Base-by-base conservation (phyloP, 2,113 vertebrate species). In the Dissostichus mawsoni region DNA sequence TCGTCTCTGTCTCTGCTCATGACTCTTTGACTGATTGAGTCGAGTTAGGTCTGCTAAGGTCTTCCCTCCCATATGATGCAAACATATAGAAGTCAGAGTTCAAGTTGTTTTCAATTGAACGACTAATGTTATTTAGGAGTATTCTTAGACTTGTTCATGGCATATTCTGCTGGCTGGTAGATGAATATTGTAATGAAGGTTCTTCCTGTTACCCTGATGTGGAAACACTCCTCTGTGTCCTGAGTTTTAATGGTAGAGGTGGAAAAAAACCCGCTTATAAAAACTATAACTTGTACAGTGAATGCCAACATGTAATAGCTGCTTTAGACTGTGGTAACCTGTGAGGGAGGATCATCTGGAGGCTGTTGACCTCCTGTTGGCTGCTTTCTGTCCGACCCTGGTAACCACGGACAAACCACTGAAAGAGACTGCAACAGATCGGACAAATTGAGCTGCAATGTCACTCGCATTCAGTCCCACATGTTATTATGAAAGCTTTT, bases 151-250 rank as follows among this genome's bases (percentile, higher is more conserved):
- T 16, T 47, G 6, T 47, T 45, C 4, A 17, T 44, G 17, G 50
- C 14, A 70, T 71, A 66, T 17, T 64, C 25, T 66, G 59, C 52
- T 29, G 23, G 10, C 55, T 77, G 53, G 5, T 53, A 5, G 45
- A 70, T 11, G 4, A 11, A 17, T 12, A 48, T 50, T 33, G 51
- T 62, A 47, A 56, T 53, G 9, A 13, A 62, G 36, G 16, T 55
- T 33, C 12, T 57, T 20, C 16, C 18, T 63, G 47, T 65, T 64
- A n/a, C 8, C 6, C 4, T 12, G 66, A 76, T n/a, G 51, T n/a
- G 36, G 25, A 44, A 69, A 59, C 48, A 9, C 47, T 25, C 65
- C 41, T 75, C 53, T 61, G n/a, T 59, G 10, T 14, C 3, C 23
- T 73, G 36, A 41, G 8, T 10, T 16, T 17, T 14, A 29, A 14